Conservation (phyloP, 2,888 invertebrate species). For the Serrognathus titanus region DNA sequence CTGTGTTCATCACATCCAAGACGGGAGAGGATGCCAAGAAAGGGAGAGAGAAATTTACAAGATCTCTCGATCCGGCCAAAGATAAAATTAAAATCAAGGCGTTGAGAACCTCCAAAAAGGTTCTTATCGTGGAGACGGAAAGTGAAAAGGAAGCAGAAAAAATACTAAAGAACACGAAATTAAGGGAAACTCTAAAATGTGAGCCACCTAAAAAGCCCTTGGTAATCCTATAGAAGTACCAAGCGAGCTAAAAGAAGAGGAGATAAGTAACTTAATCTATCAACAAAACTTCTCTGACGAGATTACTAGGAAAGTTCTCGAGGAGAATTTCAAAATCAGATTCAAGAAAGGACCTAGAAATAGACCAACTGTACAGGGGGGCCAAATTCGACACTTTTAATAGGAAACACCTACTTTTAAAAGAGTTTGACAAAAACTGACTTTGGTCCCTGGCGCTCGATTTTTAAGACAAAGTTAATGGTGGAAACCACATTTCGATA, state of each 20-base stretch:
- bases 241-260: neutral
- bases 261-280: neutral
- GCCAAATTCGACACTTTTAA: too few relatives aligned
- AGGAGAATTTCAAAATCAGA: constrained; percentile 1
- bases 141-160: neutral
- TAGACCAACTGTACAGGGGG: constrained; percentile 4
- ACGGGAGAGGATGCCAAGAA: neutral
- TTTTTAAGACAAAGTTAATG: too few relatives aligned
- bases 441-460: too few relatives aligned
- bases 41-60: neutral
- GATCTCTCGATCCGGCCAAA: neutral
- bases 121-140: neutral
- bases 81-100: constrained; percentile 3
- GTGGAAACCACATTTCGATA: too few relatives aligned
- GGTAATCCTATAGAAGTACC: constrained; percentile 4
- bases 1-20: neutral
- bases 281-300: constrained; percentile 6
- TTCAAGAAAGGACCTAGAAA: constrained; percentile 13
- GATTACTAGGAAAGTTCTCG: neutral
- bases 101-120: neutral
- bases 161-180: neutral
- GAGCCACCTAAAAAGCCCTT: neutral
- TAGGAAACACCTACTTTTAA: too few relatives aligned
- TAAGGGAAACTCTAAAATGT: too few relatives aligned
- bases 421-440: too few relatives aligned